Evolutionary conservation across 2,888 invertebrate genomes (phyloP).

Genomic region (Boloria selene): DNA sequence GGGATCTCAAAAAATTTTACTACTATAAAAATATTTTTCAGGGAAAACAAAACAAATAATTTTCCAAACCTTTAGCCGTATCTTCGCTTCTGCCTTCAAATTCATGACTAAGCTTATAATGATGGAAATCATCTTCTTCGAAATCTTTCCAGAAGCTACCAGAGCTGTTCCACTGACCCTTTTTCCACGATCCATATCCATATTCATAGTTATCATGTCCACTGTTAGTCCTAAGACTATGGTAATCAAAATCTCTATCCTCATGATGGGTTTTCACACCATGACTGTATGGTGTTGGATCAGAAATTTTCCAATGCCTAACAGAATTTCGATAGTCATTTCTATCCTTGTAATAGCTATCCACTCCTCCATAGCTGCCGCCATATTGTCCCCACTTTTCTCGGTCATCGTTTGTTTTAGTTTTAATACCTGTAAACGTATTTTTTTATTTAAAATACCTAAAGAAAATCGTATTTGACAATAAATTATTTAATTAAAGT

Average conservation of each 20-base stretch:
- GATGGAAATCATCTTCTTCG: conserved; percentile 52
- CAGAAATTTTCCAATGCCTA: conserved; percentile 79
- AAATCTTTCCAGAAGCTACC: conserved; percentile 52
- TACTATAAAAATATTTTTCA: neutral
- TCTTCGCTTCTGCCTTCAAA: conserved; percentile 56
- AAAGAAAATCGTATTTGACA: too few species aligned
- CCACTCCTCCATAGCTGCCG: conserved; percentile 77
- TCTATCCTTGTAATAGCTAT: conserved; percentile 65
- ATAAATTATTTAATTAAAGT: too few species aligned
- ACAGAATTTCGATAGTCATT: conserved; percentile 70
- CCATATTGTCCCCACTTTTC: conserved; percentile 84
- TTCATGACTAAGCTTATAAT: conserved; percentile 47
- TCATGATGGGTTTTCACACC: conserved; percentile 56
- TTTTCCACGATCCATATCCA: conserved; percentile 65
- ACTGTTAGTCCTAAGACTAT: conserved; percentile 68
- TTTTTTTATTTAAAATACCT: too few species aligned
- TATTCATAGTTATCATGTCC: conserved; percentile 51
- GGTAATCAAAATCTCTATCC: conserved; percentile 67
- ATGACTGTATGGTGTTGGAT: conserved; percentile 52
- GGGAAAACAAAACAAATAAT: neutral
- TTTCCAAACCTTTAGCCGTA: conserved; percentile 53
- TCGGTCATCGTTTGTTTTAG: conserved; percentile 61
- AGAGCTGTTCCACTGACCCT: conserved; percentile 63
- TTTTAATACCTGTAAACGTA: conserved; percentile 52
- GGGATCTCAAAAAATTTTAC: too few species aligned